These are phyloP conservation scores for Eurois occulta DNA, from an alignment of 2,888 invertebrate genomes.

Conservation along the genomic window DNA sequence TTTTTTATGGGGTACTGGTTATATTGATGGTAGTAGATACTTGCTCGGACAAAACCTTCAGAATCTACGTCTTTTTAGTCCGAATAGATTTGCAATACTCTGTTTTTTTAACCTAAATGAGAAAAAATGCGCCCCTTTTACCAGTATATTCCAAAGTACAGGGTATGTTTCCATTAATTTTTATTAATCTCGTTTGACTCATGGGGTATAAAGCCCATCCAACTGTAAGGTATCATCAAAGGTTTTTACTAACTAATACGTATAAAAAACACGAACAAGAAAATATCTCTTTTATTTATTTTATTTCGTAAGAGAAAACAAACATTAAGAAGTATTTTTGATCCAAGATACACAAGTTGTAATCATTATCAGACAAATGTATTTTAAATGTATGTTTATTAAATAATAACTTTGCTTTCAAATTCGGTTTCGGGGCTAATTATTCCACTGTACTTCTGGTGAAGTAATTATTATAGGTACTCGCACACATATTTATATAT, in stretches of 20 bases:
- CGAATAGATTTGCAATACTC: background rate
- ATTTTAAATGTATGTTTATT: background rate
- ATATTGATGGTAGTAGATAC: too few species aligned
- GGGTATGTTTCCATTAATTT: slow-evolving; percentile 52
- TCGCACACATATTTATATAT: too few species aligned
- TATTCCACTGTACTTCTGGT: background rate
- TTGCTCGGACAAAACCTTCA: too few species aligned
- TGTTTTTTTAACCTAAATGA: slow-evolving; percentile 4
- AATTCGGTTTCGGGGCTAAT: slow-evolving; percentile 4
- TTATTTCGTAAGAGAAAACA: background rate
- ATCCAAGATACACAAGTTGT: slow-evolving; percentile 16
- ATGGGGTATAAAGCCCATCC: slow-evolving; percentile 34
- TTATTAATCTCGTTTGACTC: slow-evolving; percentile 60
- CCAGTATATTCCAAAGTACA: slow-evolving; percentile 1
- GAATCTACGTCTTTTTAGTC: background rate
- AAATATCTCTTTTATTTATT: slow-evolving; percentile 17
- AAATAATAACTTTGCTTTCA: slow-evolving; percentile 22
- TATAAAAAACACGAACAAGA: slow-evolving; percentile 22
- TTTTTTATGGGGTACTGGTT: too few species aligned
- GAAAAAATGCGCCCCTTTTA: slow-evolving; percentile 18
- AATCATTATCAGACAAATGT: slow-evolving; percentile 1
- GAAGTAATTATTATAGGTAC: background rate
- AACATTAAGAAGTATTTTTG: background rate
- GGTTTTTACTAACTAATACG: slow-evolving; percentile 35
- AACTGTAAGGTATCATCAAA: slow-evolving; percentile 61